phyloP scores from a whole-genome alignment of 2,797 vertebrate species.

The Sciurus vulgaris region DNA sequence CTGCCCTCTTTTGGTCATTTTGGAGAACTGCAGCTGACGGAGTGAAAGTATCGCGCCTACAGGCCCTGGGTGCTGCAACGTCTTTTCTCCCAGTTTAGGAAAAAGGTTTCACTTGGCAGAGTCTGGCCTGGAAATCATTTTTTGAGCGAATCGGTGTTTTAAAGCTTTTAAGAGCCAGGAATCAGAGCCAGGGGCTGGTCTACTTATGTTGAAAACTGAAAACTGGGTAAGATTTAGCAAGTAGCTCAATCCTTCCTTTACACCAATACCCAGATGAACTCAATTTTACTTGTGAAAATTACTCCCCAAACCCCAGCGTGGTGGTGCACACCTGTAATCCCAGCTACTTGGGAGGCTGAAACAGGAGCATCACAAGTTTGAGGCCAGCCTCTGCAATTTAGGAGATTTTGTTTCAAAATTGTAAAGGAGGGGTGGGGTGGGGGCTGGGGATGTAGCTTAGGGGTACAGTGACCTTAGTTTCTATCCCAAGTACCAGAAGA shows the following conservation, averaged over 20 bases:
- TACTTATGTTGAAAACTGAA: neutral
- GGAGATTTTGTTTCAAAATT: no score
- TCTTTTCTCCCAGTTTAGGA: neutral
- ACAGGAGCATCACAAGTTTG: no score
- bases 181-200: neutral
- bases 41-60: accelerated
- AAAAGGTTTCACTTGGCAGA: neutral
- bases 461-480: no score
- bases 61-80: neutral
- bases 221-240: neutral
- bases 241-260: neutral
- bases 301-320: neutral
- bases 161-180: neutral
- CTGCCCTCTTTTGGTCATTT: constrained; percentile 64
- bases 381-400: no score
- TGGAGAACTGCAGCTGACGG: neutral
- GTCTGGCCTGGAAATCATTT: neutral
- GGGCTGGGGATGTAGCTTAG: no score
- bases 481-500: no score
- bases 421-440: no score
- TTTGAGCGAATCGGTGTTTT: neutral
- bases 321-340: no score
- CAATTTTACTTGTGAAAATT: neutral
- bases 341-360: no score
- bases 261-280: neutral